phyloP scores from a whole-genome alignment of 2,888 invertebrate genomes.

The Folsomia manolachei region DNA sequence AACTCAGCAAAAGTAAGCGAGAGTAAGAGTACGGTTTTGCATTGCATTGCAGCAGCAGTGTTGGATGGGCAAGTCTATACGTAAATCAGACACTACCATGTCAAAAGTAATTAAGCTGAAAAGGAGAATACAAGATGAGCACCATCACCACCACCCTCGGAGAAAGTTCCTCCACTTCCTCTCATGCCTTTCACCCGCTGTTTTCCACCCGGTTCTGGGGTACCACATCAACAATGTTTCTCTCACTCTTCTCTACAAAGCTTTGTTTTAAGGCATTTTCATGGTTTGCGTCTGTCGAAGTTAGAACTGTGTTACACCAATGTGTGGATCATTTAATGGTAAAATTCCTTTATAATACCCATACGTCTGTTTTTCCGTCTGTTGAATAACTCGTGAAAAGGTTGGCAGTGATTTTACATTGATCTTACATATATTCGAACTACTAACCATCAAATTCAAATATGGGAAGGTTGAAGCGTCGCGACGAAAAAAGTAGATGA shows the following conservation, averaged over 20 bases:
- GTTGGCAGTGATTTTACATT: no score
- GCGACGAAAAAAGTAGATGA: no score
- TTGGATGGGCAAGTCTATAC: not conserved
- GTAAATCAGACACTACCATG: constrained; percentile 46
- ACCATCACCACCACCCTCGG: not conserved
- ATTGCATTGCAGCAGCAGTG: not conserved
- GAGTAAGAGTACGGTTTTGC: not conserved
- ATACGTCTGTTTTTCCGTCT: no score
- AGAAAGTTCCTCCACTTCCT: not conserved
- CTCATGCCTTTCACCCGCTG: constrained; percentile 10
- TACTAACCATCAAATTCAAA: no score
- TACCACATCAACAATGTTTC: not conserved
- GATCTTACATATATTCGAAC: no score
- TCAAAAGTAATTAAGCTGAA: constrained; percentile 50
- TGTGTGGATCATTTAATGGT: no score
- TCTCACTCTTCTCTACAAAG: constrained; percentile 1
- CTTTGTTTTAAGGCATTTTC: not conserved
- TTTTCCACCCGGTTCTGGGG: not conserved
- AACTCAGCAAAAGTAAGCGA: not conserved
- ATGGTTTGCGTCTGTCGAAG: no score
- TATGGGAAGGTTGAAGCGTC: no score
- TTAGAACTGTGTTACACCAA: no score
- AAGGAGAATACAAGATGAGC: constrained; percentile 47
- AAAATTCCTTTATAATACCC: no score
- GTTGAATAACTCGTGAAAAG: no score